Base-by-base conservation (phyloP, 2,888 invertebrate genomes). In the Neuroscelio doddi region DNA sequence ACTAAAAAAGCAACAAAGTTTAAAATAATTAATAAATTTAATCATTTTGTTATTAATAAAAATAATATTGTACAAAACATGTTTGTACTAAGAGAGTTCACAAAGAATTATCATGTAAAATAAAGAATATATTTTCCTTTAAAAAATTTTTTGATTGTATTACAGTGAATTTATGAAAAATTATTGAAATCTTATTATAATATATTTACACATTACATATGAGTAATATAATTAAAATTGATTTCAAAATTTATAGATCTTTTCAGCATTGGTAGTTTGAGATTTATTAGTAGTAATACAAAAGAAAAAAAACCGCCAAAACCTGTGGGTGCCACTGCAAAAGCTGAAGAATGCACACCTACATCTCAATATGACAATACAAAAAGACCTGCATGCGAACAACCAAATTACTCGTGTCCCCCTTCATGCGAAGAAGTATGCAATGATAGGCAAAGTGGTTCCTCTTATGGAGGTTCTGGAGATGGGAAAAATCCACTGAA, bases 321-420 rank as follows among this genome's bases (percentile, higher is more conserved):
- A 50, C 46, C 70, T 21, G 36, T 67, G 3, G 81, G 80, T 1
- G 68, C 69, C 7, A 82, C 81, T n/a, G 69, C 77, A 27, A 77
- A 72, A 46, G 74, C 78, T 3, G 81, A 83, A 44, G 79, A 82
- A 76, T 79, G 80, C 58, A 36, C 71, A 38, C 75, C 81, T 10
- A 49, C 62, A n/a, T 15, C 32, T 17, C 16, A 47, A 38, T 9
- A 42, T 46, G 34, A 42, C 1, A 26, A 58, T 30, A 62, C 5
- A 12, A 69, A 74, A 47, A 55, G 58, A 1, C 68, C 78, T 7
- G 39, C 64, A 1, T 80, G 79, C 21, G 80, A 80, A 50, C 69
- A 68, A 41, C 36, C 59, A 49, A 68, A 64, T 64, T 74, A 67
- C 27, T 38, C 66, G 34, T 80, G 81, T 46, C 81, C 82, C 24